Evolutionary conservation across 2,888 invertebrate genomes (phyloP), one percentile per base, ranked within the genome.

Genomic region (Plutella xylostella): DNA sequence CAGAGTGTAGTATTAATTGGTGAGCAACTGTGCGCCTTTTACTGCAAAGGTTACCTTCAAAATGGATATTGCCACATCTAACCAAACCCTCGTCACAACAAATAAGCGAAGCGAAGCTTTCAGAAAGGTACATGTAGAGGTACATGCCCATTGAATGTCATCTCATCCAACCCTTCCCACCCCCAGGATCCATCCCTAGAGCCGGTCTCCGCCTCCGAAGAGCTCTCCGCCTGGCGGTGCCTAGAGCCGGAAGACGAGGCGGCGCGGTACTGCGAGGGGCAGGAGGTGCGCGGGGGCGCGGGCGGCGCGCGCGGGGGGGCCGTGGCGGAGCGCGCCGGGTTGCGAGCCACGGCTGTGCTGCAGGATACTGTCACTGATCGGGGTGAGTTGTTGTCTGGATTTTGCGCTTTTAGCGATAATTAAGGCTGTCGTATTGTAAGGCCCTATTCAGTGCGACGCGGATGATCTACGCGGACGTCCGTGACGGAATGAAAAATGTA

Each of bases 321-420:
- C 49, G 46, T 47, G 55, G 12, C 63, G 68, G 22, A 40, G 48
- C 31, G 78, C 38, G 20, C 50, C 47, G 50, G 47, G 20, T 49
- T 51, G 18, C 39, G 28, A 12, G 55, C 79, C 1, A 69, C 70
- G 51, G 57, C 72, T 49, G 55, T 74, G 44, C 52, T 73, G 18
- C 65, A 68, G 28, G 77, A 83, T 49, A 65, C 71, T 48, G 61
- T 75, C 56, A 82, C 83, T 30, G 78, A 82, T 48, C 80, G 65
- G 68, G 76, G 83, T 82, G 41, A 48, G 48, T 48, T 28, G 15
- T n/a, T n/a, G n/a, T n/a, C n/a, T n/a, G n/a, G n/a, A n/a, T n/a
- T n/a, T n/a, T n/a, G n/a, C n/a, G n/a, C n/a, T n/a, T n/a, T n/a
- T n/a, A n/a, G n/a, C n/a, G n/a, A n/a, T n/a, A n/a, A n/a, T n/a